Base-by-base conservation (phyloP, 2,113 vertebrate species). In the Lepidothrix coronata region DNA sequence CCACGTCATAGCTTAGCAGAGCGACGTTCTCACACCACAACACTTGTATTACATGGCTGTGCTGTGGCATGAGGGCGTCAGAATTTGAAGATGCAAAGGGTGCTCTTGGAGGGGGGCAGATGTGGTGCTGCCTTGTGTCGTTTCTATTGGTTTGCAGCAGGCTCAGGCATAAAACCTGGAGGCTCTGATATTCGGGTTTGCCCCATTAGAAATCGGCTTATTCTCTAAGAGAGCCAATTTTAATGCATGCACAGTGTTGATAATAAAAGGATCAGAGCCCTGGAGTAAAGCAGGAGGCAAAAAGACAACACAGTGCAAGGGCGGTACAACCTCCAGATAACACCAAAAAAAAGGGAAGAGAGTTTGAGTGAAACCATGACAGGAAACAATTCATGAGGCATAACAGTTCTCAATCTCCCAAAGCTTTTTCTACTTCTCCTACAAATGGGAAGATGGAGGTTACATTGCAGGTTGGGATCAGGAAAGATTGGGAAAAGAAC, bases 391-490 rank as follows among this genome's bases (percentile, higher is more conserved):
- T 85, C 72, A 41, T 25, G 54, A 86, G 10, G 25, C 11, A 6
- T 37, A 65, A 55, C n/a, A 76, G 37, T 23, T 65, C 65, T 52
- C 46, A 51, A 1, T 11, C n/a, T 41, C 46, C 58, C 24, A 76
- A 58, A 77, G 31, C 5, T 65, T 82, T 59, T 81, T 61, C 51
- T 44, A 58, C 24, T n/a, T 65, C 55, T 89, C 24, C 57, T 63
- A 61, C 19, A 33, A 80, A 44, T 8, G 11, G 43, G 33, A 46
- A 13, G 2, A 19, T 1, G 1, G 33, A 82, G 21, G 35, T 37
- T 90, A 33, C 2, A 2, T 0, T 35, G 39, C 0, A 1, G 16
- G 5, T 9, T n/a, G 30, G 27, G 23, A 41, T 70, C 21, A 51
- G 54, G 87, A 74, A 61, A 61, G 35, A 58, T 39, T 68, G 35